Evolutionary conservation across 1,140 invertebrate species (phyloP), one percentile per base, ranked within the genome.

Genomic region (Mactra quadrangularis): DNA sequence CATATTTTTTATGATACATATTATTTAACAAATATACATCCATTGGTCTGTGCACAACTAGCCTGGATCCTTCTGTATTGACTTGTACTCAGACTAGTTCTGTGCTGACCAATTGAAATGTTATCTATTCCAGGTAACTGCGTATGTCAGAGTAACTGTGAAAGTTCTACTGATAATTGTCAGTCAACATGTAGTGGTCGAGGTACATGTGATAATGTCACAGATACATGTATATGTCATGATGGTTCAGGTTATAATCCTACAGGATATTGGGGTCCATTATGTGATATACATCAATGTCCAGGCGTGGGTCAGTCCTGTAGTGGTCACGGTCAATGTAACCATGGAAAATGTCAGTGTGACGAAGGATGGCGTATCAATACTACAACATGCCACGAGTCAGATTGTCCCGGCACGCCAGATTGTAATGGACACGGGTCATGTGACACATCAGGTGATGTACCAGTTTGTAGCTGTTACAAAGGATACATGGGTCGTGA

Each of bases 381-480:
- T 59, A 72, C 82, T 0, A 57, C 55, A 15, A 85, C 76, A 41
- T 90, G 89, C 62, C 72, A 88, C 25, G 33, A 85, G 0, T 81
- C 89, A 31, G 89, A 90, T 81, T 90, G 89, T 68, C 88, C 89
- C 17, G 89, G 89, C 0, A 76, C 68, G 33, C 89, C 89, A 4
- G 82, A 90, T 68, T 90, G 89, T 57, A 83, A 75, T 53, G 62
- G 84, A 50, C 64, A 88, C 45, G 88, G 88, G 19, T 27, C 52
- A 15, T 89, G 88, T 72, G 85, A 87, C 59, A 53, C 38, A 19
- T 86, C 72, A 27, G 71, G 77, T 0, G 74, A 85, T 17, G 79
- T 79, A n/a, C 88, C 88, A 84, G 85, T 84, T 22, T 89, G 70
- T 59, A 83, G 33, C 53, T 90, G 89, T 79, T 25, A 66, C 4